These are phyloP conservation scores for Phalloptychus januarius DNA, from an alignment of 2,797 vertebrate species.

Conservation along the genomic window DNA sequence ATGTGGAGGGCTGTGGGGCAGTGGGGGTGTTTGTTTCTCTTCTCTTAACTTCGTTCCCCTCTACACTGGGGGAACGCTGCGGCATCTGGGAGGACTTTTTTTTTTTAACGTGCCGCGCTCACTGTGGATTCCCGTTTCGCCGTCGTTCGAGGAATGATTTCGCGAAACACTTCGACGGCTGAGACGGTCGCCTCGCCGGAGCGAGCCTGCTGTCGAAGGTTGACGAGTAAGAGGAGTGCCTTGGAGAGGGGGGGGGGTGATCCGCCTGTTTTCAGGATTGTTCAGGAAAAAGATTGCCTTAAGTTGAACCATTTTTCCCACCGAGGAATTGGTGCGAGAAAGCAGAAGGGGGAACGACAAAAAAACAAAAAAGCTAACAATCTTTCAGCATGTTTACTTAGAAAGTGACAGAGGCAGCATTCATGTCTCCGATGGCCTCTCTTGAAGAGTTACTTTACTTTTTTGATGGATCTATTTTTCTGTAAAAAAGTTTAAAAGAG, in stretches of 20 bases:
- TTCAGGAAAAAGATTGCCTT: constrained; percentile 81
- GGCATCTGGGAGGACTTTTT: constrained; percentile 40
- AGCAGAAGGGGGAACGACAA: constrained; percentile 5
- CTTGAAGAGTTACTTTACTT: constrained; percentile 76
- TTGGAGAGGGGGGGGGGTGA: constrained; percentile 59
- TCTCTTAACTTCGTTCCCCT: constrained; percentile 57
- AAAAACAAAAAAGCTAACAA: constrained; percentile 64
- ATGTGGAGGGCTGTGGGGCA: constrained; percentile 2
- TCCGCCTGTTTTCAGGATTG: constrained; percentile 76
- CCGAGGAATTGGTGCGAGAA: constrained; percentile 25
- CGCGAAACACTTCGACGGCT: constrained; percentile 46
- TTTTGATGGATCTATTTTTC: constrained; percentile 81
- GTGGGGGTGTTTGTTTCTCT: constrained; percentile 33
- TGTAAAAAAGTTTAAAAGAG: constrained; percentile 59
- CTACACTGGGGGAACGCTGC: constrained; percentile 33
- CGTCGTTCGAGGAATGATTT: constrained; percentile 48
- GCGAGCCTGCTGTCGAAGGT: constrained; percentile 53
- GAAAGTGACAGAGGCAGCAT: constrained; percentile 64
- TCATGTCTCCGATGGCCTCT: constrained; percentile 70
- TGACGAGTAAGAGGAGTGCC: constrained; percentile 76
- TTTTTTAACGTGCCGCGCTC: constrained; percentile 51
- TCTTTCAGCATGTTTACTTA: constrained; percentile 83
- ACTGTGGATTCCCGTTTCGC: constrained; percentile 70
- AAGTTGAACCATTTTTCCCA: constrained; percentile 62
- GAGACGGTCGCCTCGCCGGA: constrained; percentile 53